Percentiles rank a stretch among this genome's conserved stretches.
These are phyloP conservation scores for Lottia gigantea DNA, from an alignment of 2,888 invertebrate species.

Conservation along the genomic window DNA sequence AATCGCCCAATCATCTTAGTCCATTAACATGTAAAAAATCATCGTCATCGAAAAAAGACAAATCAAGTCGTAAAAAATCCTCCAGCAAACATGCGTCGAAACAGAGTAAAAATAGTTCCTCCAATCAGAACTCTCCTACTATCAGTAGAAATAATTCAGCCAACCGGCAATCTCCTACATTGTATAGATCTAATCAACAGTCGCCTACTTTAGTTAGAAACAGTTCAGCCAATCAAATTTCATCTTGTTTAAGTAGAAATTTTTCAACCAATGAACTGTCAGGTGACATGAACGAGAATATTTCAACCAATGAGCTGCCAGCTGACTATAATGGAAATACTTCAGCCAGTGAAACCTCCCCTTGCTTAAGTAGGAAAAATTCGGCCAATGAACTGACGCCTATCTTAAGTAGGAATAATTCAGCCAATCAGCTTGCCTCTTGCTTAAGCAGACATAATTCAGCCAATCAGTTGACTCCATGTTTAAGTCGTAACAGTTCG, in stretches of 20 bases:
- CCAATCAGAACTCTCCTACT: neutral
- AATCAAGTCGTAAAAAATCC: no score
- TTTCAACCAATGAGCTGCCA: neutral
- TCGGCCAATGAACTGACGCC: neutral
- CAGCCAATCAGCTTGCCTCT: neutral
- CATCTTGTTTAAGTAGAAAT: neutral
- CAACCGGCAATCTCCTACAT: neutral
- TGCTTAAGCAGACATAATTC: conserved; percentile 4
- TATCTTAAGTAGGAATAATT: conserved; percentile 3
- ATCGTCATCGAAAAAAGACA: neutral
- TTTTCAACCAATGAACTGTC: neutral
- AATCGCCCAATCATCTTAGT: neutral
- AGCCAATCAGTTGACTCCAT: neutral
- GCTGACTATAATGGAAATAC: neutral
- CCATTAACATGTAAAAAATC: neutral
- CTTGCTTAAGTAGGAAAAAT: neutral
- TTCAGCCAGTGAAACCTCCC: neutral
- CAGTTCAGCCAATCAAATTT: neutral
- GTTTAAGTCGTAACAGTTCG: conserved; percentile 1
- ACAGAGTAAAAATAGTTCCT: neutral
- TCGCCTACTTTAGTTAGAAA: neutral
- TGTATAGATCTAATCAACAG: neutral
- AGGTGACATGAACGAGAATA: neutral
- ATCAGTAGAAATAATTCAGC: conserved; percentile 8
- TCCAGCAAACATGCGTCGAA: no score